These are phyloP conservation scores for Phortica magna DNA, from an alignment of 2,888 invertebrate genomes.

Conservation along the genomic window DNA sequence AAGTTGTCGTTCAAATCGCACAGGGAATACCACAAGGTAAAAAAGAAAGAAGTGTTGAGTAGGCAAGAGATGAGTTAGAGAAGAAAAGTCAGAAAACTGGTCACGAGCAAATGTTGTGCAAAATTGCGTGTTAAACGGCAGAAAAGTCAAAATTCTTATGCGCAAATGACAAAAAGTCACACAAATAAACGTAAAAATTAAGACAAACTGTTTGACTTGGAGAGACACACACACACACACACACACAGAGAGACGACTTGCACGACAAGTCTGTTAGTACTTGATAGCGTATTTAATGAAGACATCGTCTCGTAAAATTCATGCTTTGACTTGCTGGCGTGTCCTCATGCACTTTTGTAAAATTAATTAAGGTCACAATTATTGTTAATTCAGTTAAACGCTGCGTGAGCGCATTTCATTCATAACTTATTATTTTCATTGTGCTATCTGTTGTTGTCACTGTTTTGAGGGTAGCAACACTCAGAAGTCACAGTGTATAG, in stretches of 20 bases:
- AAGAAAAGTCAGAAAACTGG: conserved; percentile 48
- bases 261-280: not conserved
- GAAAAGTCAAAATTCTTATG: conserved; percentile 58
- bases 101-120: conserved; percentile 62
- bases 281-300: not conserved
- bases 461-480: not conserved
- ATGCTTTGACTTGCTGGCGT: not conserved
- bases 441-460: not conserved
- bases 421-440: conserved; percentile 41
- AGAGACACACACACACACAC: too few relatives aligned
- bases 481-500: not conserved
- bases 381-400: conserved; percentile 45
- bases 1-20: too few relatives aligned
- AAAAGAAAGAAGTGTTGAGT: conserved; percentile 27
- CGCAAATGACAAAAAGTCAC: conserved; percentile 47
- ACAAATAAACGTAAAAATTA: conserved; percentile 55
- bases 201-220: not conserved
- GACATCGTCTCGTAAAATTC: not conserved
- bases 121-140: conserved; percentile 70
- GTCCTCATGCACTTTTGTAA: conserved; percentile 11
- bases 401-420: conserved; percentile 61
- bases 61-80: conserved; percentile 47
- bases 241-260: not conserved
- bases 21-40: not conserved
- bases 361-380: conserved; percentile 60